phyloP scores from a whole-genome alignment of 2,797 vertebrate species.

The Perodicticus potto region DNA sequence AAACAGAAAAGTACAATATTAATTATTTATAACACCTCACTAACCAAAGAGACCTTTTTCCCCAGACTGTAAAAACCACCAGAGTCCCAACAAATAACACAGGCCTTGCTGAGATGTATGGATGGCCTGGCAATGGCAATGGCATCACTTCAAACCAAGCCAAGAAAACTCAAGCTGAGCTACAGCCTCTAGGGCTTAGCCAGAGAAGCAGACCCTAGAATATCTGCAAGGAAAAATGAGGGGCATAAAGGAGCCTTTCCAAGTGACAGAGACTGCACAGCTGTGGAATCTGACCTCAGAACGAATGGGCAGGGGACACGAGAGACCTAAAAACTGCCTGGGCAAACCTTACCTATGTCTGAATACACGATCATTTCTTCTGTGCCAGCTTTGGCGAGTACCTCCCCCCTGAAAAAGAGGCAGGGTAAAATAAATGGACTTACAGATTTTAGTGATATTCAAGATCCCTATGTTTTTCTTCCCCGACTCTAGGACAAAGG shows the following conservation, averaged over 20 bases:
- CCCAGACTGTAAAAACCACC: neutral
- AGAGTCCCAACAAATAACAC: neutral
- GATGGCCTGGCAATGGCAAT: neutral
- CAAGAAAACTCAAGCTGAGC: neutral
- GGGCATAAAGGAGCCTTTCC: neutral
- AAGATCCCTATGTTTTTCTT: neutral
- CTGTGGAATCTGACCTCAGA: neutral
- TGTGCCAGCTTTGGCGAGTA: conserved; percentile 93
- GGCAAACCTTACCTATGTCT: conserved; percentile 93
- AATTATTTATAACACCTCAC: conserved; percentile 46
- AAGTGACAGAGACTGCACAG: neutral
- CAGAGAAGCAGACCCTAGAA: neutral
- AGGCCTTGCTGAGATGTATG: neutral
- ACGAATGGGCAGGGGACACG: neutral
- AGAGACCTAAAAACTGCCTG: neutral
- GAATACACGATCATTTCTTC: conserved; percentile 93
- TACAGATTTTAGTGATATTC: neutral
- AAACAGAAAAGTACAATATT: conserved; percentile 54
- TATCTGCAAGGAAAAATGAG: neutral
- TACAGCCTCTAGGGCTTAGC: neutral
- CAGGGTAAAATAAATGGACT: conserved; percentile 54
- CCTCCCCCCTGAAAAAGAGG: conserved; percentile 94
- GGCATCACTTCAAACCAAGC: conserved; percentile 13
- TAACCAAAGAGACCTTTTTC: neutral
- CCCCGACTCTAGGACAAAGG: neutral